Conservation (phyloP, 2,797 vertebrate species). For the Schizothorax lantsangensis region DNA sequence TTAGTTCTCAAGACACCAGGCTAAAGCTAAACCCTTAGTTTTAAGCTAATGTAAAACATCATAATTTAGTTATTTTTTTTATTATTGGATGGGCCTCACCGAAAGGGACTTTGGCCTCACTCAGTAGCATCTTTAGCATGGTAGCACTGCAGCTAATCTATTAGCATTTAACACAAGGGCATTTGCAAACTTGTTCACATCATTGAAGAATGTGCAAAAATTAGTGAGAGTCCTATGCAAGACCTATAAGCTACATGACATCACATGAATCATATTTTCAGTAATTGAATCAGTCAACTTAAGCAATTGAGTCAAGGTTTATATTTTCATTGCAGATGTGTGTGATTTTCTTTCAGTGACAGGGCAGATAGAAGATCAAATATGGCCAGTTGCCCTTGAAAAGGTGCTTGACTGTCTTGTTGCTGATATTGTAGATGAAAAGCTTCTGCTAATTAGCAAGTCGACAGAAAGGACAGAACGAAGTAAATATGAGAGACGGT, state of each 20-base stretch:
- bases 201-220: background rate
- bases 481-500: slow-evolving; percentile 19
- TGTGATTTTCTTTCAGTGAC: background rate
- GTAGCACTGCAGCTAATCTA: slow-evolving; percentile 16
- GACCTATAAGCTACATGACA: background rate
- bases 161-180: slow-evolving; percentile 9
- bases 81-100: background rate
- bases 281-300: background rate
- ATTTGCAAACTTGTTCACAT: background rate
- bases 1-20: background rate
- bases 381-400: background rate
- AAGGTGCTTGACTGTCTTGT: slow-evolving; percentile 9
- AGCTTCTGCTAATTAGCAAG: slow-evolving; percentile 4
- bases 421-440: background rate
- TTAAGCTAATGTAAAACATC: background rate
- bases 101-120: background rate
- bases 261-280: background rate
- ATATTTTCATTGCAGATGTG: background rate
- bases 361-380: background rate
- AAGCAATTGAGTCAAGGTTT: background rate
- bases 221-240: background rate
- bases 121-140: slow-evolving; percentile 28
- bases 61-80: background rate
- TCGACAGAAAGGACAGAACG: slow-evolving; percentile 9
- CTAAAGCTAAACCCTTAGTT: background rate